Evolutionary conservation across 2,797 vertebrate species (phyloP), one percentile per base, ranked within the genome.

Genomic region (Echeneis naucrates): DNA sequence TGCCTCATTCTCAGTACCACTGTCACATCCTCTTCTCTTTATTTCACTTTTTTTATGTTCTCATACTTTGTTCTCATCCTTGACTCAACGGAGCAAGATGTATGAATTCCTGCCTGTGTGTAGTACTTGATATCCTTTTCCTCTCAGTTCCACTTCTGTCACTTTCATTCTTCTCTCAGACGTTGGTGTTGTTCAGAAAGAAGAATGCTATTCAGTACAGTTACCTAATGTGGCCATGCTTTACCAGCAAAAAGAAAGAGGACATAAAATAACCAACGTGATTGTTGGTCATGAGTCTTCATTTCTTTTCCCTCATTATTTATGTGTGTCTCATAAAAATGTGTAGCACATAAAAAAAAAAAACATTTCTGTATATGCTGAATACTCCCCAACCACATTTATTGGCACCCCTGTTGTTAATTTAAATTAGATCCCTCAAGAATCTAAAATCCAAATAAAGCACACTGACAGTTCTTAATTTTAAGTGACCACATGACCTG

Each of bases 41-140:
- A 21, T 51, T 44, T 24, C 24, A 38, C 17, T 6, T 50, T 58
- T 58, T 33, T 11, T 3, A 1, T 78, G 50, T 0, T 55, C 12
- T 52, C 17, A 44, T 57, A 64, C 10, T 59, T 76, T 59, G 10
- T 24, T 62, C n/a, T 71, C 10, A 2, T 64, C 27, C 51, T 67
- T 77, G 27, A 27, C 52, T 79, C 37, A 65, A 68, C n/a, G 65
- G 30, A 59, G 35, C n/a, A 40, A 37, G 0, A 23, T 54, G 67
- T 24, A 62, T 82, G 19, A 59, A 77, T 44, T 52, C 16, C 45
- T 58, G 8, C 23, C 42, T 14, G n/a, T 51, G 37, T 77, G 35
- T 27, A 23, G 21, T 33, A 44, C 27, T 57, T 38, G 11, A 2
- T 37, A 45, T 65, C 47, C 45, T 70, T 17, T 33, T 59, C 38